Evolutionary conservation across 2,888 invertebrate species (phyloP), one percentile per base, ranked within the genome.

Genomic region (Trichacis sp.): DNA sequence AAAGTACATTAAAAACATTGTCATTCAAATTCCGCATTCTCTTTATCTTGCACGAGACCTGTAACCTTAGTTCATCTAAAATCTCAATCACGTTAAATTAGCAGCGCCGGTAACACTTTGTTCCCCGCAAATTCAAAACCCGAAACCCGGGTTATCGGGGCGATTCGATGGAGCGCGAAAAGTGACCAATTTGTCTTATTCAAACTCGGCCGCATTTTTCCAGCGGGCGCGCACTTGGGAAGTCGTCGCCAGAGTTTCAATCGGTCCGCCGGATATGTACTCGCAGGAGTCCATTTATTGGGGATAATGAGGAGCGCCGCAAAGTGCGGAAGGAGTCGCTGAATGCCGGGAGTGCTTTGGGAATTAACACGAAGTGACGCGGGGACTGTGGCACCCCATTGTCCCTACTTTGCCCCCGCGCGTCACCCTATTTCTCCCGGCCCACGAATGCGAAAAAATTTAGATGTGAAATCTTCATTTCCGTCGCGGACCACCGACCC

Each of bases 391-490:
- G 68, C 68, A 57, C 73, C 24, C 40, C 74, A 80, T 80, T 81
- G 80, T 81, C 76, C n/a, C 76, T 68, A 40, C 52, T 57, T 52
- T 57, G 49, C 40, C 36, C 36, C 69, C 64, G 67, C 64, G 67
- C 60, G 50, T 63, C 70, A 72, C 68, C 71, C 73, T 70, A 73
- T 71, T 70, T 68, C 65, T 60, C 64, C 68, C 42, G 51, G 64
- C 64, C 61, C 64, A 64, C 74, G 74, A 78, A 75, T 72, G 70
- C 74, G 75, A 76, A 77, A 79, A 81, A 81, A 80, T 80, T 81
- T 76, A 79, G 80, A 81, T 81, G 82, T 79, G 77, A 82, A 82
- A 82, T 82, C 76, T 81, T 81, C 80, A 82, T 81, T 82, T 82
- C 78, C 79, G 77, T 70, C 72, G 71, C 79, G 73, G 75, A 58